Conservation (phyloP, 1,140 invertebrate species). For the Trichonephila clavipes region DNA sequence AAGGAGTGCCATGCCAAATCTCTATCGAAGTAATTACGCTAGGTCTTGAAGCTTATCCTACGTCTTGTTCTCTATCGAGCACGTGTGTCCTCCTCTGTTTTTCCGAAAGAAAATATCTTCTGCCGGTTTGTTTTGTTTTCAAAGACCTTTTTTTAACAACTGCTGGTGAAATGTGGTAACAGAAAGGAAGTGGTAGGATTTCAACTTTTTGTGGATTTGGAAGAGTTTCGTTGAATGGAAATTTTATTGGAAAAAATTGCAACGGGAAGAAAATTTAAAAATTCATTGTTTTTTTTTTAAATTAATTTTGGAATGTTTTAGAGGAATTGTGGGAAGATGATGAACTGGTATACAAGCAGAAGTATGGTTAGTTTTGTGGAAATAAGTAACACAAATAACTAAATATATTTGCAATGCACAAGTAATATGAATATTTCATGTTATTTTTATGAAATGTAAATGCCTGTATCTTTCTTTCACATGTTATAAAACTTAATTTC, state of each 20-base stretch:
- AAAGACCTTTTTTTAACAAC: background rate
- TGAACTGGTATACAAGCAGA: too few species aligned
- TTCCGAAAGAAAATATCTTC: conserved; percentile 39
- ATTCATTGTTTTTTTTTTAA: too few species aligned
- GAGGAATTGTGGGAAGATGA: too few species aligned
- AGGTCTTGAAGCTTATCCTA: conserved; percentile 39
- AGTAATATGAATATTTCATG: too few species aligned
- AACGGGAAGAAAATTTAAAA: too few species aligned
- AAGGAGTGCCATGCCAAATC: background rate
- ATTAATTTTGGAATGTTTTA: too few species aligned
- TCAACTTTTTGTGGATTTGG: background rate
- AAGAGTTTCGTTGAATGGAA: background rate
- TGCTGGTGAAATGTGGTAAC: background rate
- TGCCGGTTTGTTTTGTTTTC: conserved; percentile 26
- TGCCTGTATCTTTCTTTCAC: too few species aligned
- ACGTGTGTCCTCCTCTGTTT: background rate
- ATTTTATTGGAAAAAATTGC: background rate
- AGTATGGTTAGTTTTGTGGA: too few species aligned
- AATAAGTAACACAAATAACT: too few species aligned
- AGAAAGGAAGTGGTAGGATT: background rate
- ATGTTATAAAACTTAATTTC: too few species aligned
- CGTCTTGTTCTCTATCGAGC: conserved; percentile 31
- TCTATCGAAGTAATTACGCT: conserved; percentile 57
- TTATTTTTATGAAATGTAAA: too few species aligned
- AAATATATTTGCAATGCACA: too few species aligned